These are phyloP conservation scores for Syngnathus rostellatus DNA, from an alignment of 2,797 vertebrate species.

Conservation along the genomic window DNA sequence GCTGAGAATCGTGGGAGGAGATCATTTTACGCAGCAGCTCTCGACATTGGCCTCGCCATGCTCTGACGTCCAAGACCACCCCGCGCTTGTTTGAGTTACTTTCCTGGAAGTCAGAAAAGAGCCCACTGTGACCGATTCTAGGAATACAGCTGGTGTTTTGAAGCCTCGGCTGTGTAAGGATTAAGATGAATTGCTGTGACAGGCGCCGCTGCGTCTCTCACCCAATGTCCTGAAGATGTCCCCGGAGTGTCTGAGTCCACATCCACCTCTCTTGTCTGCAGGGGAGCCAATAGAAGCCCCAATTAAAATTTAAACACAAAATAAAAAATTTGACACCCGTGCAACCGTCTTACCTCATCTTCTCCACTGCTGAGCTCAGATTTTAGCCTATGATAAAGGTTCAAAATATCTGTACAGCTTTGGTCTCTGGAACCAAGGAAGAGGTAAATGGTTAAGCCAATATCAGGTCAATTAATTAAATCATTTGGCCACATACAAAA, in stretches of 20 bases:
- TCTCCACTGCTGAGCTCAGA: constrained; percentile 83
- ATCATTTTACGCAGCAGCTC: constrained; percentile 84
- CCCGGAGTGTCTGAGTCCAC: constrained; percentile 93
- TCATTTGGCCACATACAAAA: neutral
- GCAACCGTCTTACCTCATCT: constrained; percentile 65
- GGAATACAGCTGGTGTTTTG: neutral
- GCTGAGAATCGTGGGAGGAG: constrained; percentile 81
- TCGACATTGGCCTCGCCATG: constrained; percentile 81
- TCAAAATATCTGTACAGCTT: constrained; percentile 86
- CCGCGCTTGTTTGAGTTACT: constrained; percentile 60
- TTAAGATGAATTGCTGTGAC: neutral
- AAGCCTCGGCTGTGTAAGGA: neutral
- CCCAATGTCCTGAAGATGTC: constrained; percentile 83
- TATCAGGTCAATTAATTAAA: neutral
- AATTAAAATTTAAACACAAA: neutral
- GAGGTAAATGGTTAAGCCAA: neutral
- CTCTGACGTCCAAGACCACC: constrained; percentile 67
- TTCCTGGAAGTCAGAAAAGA: constrained; percentile 37
- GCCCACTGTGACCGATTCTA: neutral
- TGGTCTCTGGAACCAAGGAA: constrained; percentile 75
- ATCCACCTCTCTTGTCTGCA: constrained; percentile 75
- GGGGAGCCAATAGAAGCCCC: constrained; percentile 8
- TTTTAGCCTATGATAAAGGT: constrained; percentile 83
- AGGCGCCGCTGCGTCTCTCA: constrained; percentile 59
- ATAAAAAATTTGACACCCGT: neutral